These are phyloP conservation scores for Willowsia nigromaculata DNA, from an alignment of 2,888 invertebrate species.

Conservation along the genomic window DNA sequence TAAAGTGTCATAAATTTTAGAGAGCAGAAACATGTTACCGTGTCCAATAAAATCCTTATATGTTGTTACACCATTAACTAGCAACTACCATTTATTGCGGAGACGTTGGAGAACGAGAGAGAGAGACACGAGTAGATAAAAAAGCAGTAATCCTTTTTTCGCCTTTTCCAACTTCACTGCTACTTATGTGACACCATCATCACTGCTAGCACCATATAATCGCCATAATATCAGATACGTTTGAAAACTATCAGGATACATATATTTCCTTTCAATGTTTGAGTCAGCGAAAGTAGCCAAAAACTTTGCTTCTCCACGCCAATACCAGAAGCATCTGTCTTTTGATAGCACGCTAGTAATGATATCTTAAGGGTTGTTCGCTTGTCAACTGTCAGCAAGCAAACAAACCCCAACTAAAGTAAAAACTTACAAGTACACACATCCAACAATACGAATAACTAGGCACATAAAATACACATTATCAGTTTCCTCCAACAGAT, in stretches of 20 bases:
- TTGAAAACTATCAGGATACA: neutral
- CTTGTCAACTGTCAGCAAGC: conserved; percentile 72
- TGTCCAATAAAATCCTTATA: conserved; percentile 74
- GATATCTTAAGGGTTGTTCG: conserved; percentile 72
- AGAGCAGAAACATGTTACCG: conserved; percentile 73
- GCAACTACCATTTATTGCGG: conserved; percentile 59
- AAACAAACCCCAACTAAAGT: conserved; percentile 47
- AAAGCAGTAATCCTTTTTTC: conserved; percentile 69
- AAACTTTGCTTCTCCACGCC: conserved; percentile 66
- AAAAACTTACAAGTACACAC: conserved; percentile 30
- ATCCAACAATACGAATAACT: neutral
- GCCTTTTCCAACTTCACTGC: conserved; percentile 58
- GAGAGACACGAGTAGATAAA: conserved; percentile 54
- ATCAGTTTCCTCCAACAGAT: no score
- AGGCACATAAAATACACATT: neutral
- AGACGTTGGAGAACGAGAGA: conserved; percentile 28
- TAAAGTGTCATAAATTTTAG: conserved; percentile 74
- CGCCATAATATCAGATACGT: neutral
- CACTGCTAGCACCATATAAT: neutral
- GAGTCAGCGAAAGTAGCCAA: conserved; percentile 68
- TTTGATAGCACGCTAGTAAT: conserved; percentile 67
- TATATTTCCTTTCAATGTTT: conserved; percentile 24
- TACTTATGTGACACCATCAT: conserved; percentile 65
- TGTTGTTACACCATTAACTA: conserved; percentile 72
- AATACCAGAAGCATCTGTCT: conserved; percentile 73